A percentile compares a stretch with the other conserved stretches of the same genome.
Evolutionary conservation across 2,113 vertebrate genomes (phyloP).

Genomic region (Ramphastos sulfuratus): DNA sequence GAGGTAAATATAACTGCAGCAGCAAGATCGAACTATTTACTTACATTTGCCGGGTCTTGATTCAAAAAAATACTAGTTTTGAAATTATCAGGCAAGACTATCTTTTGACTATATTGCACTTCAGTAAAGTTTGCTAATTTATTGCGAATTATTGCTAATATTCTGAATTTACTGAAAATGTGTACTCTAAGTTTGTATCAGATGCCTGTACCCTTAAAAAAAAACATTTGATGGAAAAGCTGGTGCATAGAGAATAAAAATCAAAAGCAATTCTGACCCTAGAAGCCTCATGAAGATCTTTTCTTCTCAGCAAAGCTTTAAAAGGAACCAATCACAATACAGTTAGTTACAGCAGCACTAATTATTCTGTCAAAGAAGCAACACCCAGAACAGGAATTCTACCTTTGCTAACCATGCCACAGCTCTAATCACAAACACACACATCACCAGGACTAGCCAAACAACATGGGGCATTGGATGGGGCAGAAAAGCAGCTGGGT

Average conservation of each 20-base stretch:
- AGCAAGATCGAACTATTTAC: background rate
- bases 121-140: background rate
- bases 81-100: background rate
- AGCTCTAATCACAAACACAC: conserved; percentile 37
- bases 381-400: background rate
- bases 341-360: background rate
- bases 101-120: background rate
- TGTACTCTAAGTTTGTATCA: background rate
- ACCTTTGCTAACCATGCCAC: background rate
- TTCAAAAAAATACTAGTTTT: background rate
- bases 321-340: background rate
- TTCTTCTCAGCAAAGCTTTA: background rate
- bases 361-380: background rate
- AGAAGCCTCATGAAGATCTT: background rate
- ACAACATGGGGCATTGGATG: background rate
- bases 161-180: background rate
- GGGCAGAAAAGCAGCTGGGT: conserved; percentile 3
- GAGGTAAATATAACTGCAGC: background rate
- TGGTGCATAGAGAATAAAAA: background rate
- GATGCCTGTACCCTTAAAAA: background rate
- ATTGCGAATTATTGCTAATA: background rate
- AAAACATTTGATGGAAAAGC: background rate
- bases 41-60: background rate
- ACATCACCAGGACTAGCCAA: background rate
- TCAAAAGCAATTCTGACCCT: background rate